Evolutionary conservation across 2,888 invertebrate species (phyloP), one percentile per base, ranked within the genome.

Genomic region (Drosophila tripunctata): DNA sequence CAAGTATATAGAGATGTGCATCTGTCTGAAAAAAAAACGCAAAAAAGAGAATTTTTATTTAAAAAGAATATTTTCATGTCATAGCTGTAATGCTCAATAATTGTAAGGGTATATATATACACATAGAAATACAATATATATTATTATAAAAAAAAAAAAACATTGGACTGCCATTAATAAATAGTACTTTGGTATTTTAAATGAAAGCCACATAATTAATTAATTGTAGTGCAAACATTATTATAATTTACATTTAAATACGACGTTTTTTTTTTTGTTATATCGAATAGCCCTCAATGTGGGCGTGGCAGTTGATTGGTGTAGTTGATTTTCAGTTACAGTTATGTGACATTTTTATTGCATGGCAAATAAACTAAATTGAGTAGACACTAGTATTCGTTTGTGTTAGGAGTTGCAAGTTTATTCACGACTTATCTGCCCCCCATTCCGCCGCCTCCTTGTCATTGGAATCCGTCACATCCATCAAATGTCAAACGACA

Each of bases 401-500:
- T 55, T 52, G 36, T 36, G 48, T 57, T 57, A 67, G 36, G 50
- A 45, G 57, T 41, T 33, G 38, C 10, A 14, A 36, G 33, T 45
- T 55, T 45, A 14, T 38, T 4, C 21, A 12, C 3, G 3, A 15
- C 51, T 41, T 50, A 10, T 27, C 17, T 33, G 15, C 21, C 21
- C 12, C 4, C 7, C 8, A 1, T 3, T n/a, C 10, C 3, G 35
- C 38, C 61, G 45, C 30, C 14, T n/a, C 4, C 17, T 14, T 43
- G 33, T 30, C 30, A 50, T 10, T 66, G 64, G 67, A 67, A 40
- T 27, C n/a, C 65, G 36, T 55, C 73, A 66, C 67, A 84, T 82
- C 79, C 79, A 82, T 82, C 83, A 82, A 73, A 56, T 85, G 82
- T 82, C 82, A 82, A 79, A 75, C 72, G 77, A 81, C 79, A 81